Evolutionary conservation across 1,140 invertebrate genomes (phyloP).

Genomic region (Cherax quadricarinatus): DNA sequence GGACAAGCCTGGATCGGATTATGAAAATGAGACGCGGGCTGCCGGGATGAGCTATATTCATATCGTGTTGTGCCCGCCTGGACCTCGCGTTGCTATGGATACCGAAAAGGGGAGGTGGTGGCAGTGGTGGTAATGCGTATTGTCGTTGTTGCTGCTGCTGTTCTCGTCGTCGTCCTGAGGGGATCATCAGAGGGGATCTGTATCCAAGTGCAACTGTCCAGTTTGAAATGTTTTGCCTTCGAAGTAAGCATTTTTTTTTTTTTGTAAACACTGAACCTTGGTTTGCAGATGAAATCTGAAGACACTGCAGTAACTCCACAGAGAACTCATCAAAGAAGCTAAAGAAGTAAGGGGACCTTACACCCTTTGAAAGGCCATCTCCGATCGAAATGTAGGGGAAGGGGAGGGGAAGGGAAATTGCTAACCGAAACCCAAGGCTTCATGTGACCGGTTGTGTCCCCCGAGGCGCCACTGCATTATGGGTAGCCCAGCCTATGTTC

Average conservation of each 20-base stretch:
- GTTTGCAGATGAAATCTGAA: neutral
- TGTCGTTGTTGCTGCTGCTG: slow-evolving; percentile 39
- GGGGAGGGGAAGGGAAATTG: slow-evolving; percentile 39
- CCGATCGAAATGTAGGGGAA: slow-evolving; percentile 65
- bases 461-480: slow-evolving; percentile 71
- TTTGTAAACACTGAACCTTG: neutral
- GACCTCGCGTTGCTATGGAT: slow-evolving; percentile 68
- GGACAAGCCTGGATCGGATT: slow-evolving; percentile 65
- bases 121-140: neutral
- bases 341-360: slow-evolving; percentile 54
- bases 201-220: slow-evolving; percentile 49
- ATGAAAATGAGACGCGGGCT: slow-evolving; percentile 63
- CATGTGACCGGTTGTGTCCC: slow-evolving; percentile 71
- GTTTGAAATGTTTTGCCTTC: neutral
- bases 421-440: slow-evolving; percentile 67
- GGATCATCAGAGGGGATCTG: slow-evolving; percentile 37
- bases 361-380: slow-evolving; percentile 57
- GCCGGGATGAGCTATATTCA: slow-evolving; percentile 69
- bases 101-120: slow-evolving; percentile 55
- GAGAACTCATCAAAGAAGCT: slow-evolving; percentile 46
- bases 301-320: neutral
- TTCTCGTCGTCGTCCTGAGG: neutral
- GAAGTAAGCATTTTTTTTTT: neutral
- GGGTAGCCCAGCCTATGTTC: slow-evolving; percentile 66
- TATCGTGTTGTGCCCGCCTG: slow-evolving; percentile 69